phyloP scores from a whole-genome alignment of 2,113 vertebrate species.

The Rousettus leschenaultii region DNA sequence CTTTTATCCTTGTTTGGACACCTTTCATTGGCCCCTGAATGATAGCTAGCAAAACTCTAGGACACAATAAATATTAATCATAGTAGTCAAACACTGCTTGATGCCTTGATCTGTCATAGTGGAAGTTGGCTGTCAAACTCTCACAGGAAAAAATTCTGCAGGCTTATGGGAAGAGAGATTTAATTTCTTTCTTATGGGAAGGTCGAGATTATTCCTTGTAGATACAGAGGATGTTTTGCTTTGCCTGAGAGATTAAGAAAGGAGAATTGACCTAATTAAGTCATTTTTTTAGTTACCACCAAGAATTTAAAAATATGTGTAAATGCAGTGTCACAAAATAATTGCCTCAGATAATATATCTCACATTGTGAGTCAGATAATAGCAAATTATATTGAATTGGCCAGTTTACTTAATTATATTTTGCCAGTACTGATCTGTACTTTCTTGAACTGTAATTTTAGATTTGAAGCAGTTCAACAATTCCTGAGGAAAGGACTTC shows the following conservation, averaged over 20 bases:
- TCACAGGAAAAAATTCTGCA: background rate
- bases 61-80: background rate
- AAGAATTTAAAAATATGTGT: background rate
- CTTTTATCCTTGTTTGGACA: background rate
- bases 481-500: constrained; percentile 52
- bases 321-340: background rate
- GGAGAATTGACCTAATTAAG: background rate
- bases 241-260: constrained; percentile 9
- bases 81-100: background rate
- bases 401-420: constrained; percentile 58
- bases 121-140: background rate
- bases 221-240: background rate
- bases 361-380: background rate
- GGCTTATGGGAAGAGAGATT: background rate
- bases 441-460: constrained; percentile 59
- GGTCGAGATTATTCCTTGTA: background rate
- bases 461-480: constrained; percentile 57
- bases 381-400: constrained; percentile 61
- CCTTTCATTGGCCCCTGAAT: background rate
- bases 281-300: background rate
- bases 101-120: background rate
- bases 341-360: background rate
- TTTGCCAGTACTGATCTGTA: constrained; percentile 46
- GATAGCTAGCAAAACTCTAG: background rate
- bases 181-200: background rate